These are phyloP conservation scores for Stichopus chloronotus DNA, from an alignment of 35 echinoderm and acorn worm species.

Conservation along the genomic window DNA sequence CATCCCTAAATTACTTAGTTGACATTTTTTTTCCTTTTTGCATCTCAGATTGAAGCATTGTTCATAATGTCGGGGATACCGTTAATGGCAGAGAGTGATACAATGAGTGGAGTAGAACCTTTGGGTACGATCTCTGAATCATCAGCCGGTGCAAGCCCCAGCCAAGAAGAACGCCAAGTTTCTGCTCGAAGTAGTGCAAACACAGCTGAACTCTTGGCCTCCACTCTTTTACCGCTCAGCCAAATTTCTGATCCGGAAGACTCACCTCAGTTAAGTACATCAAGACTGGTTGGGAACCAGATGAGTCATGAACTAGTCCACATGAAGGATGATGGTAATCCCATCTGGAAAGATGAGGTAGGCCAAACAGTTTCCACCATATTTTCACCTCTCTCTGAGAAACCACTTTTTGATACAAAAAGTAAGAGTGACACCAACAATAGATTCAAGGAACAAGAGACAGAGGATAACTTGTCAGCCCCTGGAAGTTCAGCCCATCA, in stretches of 20 bases:
- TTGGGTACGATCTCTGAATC: constrained; percentile 19
- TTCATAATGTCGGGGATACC: background rate
- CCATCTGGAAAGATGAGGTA: constrained; percentile 16
- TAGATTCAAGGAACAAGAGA: background rate
- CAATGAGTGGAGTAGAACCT: constrained; percentile 54
- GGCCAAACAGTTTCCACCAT: constrained; percentile 44
- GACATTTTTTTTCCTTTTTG: background rate
- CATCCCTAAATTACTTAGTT: no score
- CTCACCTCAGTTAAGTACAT: constrained; percentile 15
- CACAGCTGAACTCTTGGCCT: constrained; percentile 43
- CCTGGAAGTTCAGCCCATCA: background rate
- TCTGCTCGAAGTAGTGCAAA: constrained; percentile 37
- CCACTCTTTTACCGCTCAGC: constrained; percentile 12
- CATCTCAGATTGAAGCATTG: background rate
- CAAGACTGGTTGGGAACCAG: background rate
- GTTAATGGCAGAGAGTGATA: constrained; percentile 1
- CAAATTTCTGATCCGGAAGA: constrained; percentile 21
- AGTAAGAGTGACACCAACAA: background rate
- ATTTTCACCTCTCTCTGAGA: constrained; percentile 46
- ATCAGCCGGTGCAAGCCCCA: constrained; percentile 23
- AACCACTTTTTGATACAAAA: background rate
- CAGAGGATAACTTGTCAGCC: background rate
- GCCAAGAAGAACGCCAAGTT: background rate
- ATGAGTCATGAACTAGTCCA: background rate
- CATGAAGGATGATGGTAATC: background rate